These are phyloP conservation scores for Trachurus trachurus DNA, from an alignment of 2,797 vertebrate genomes.

Conservation along the genomic window DNA sequence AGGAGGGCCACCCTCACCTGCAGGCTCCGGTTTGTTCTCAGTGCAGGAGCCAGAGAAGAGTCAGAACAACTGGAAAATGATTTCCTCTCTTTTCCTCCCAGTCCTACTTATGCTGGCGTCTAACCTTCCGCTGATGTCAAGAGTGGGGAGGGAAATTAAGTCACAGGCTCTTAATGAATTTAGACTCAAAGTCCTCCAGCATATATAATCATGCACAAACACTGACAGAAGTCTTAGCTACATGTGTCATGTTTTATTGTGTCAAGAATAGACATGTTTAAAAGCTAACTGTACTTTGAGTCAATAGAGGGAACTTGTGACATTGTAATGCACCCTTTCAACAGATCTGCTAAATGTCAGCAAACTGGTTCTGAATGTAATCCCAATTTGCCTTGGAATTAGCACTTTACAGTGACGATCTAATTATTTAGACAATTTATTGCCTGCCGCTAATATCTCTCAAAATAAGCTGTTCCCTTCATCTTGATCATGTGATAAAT, in stretches of 20 bases:
- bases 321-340: slow-evolving; percentile 82
- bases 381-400: slow-evolving; percentile 90
- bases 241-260: slow-evolving; percentile 81
- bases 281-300: slow-evolving; percentile 85
- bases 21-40: slow-evolving; percentile 24
- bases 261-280: slow-evolving; percentile 79
- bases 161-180: slow-evolving; percentile 65
- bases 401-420: slow-evolving; percentile 81
- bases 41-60: slow-evolving; percentile 2
- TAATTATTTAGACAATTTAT: slow-evolving; percentile 89
- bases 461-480: slow-evolving; percentile 81
- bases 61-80: slow-evolving; percentile 1
- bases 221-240: slow-evolving; percentile 76
- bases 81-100: slow-evolving; percentile 6
- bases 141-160: slow-evolving; percentile 53
- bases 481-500: slow-evolving; percentile 76
- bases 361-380: slow-evolving; percentile 88
- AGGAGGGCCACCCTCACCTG: slow-evolving; percentile 43
- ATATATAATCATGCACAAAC: slow-evolving; percentile 75
- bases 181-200: slow-evolving; percentile 73
- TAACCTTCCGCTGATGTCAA: slow-evolving; percentile 53
- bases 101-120: slow-evolving; percentile 14
- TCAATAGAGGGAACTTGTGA: slow-evolving; percentile 85
- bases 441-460: slow-evolving; percentile 83
- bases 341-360: slow-evolving; percentile 90